Base-by-base conservation (phyloP, 2,113 vertebrate genomes). In the Calidris pugnax region DNA sequence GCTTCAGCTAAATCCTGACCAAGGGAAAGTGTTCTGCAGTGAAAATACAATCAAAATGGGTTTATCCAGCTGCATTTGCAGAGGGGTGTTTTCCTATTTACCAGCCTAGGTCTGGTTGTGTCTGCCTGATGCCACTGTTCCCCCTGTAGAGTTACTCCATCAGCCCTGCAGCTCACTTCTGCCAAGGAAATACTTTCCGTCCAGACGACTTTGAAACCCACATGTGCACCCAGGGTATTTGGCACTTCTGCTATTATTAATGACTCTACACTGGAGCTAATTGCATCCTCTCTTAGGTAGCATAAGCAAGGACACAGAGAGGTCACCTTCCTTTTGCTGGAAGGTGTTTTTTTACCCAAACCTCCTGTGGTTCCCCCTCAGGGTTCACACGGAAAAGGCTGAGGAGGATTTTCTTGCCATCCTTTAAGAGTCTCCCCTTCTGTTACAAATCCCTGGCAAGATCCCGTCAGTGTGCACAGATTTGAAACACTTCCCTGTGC, bases 141-240 rank as follows among this genome's bases (percentile, higher is more conserved):
- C 6, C 37, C 30, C 7, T 3, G 23, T 3, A 50, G 39, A 3
- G 0, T 56, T 19, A 21, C 14, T 19, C 32, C 23, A 18, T 23
- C 22, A 4, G 22, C 47, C 17, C 32, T 3, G 0, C 62, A 39
- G 48, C 23, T 63, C 32, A 21, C 7, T 24, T 63, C 33, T 39
- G 56, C 68, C 1, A 0, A 17, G 35, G 28, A 69, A 63, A 63
- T 18, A 9, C 20, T 26, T 73, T 62, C 74, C 9, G 5, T n/a
- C 60, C 68, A 20, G 68, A 21, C 2, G 30, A 45, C 33, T 80
- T 26, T 32, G n/a, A 74, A 74, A 62, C 7, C 53, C 77, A 48
- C 27, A 10, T 1, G 2, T 4, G 7, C 53, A 76, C 27, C 41
- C 53, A 80, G 48, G n/a, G 39, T 17, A 10, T 68, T 75, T 73